These are phyloP conservation scores for Eristalinus aeneus DNA, from an alignment of 2,888 invertebrate genomes.

Conservation along the genomic window DNA sequence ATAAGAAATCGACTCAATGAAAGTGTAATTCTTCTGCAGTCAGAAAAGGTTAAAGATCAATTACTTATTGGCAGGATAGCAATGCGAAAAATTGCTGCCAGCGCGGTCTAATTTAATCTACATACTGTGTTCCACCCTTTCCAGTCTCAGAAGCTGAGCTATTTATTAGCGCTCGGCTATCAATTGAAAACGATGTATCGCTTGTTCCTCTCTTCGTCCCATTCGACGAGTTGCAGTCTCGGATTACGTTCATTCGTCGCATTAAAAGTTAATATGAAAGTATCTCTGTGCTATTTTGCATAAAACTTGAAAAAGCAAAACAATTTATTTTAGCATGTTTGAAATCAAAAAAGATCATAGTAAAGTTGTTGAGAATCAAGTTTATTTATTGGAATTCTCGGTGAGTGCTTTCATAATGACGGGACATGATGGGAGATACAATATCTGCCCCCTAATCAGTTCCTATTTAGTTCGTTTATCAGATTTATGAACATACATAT, in stretches of 20 bases:
- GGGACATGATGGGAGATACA: background rate
- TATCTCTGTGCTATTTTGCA: background rate
- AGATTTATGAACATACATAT: background rate
- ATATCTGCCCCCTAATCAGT: background rate
- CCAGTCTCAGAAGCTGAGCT: conserved; percentile 7
- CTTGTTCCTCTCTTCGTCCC: background rate
- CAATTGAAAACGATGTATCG: background rate
- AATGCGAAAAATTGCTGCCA: background rate
- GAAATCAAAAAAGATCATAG: no score
- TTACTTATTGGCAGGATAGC: conserved; percentile 35
- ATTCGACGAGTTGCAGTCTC: background rate
- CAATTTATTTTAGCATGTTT: background rate
- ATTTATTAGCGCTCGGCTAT: conserved; percentile 27
- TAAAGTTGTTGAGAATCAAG: background rate
- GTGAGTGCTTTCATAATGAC: background rate
- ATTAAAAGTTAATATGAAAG: background rate
- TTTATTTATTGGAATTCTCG: background rate
- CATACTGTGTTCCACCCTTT: background rate
- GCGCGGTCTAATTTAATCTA: conserved; percentile 18
- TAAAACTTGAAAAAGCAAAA: background rate
- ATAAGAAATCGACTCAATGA: background rate
- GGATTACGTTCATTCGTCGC: background rate
- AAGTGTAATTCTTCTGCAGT: conserved; percentile 33
- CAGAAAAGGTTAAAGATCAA: conserved; percentile 56
- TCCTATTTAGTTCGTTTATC: background rate